Percentiles rank a stretch among this genome's conserved stretches.
These are phyloP conservation scores for Chouioia cunea DNA, from an alignment of 2,888 invertebrate genomes.

Conservation along the genomic window DNA sequence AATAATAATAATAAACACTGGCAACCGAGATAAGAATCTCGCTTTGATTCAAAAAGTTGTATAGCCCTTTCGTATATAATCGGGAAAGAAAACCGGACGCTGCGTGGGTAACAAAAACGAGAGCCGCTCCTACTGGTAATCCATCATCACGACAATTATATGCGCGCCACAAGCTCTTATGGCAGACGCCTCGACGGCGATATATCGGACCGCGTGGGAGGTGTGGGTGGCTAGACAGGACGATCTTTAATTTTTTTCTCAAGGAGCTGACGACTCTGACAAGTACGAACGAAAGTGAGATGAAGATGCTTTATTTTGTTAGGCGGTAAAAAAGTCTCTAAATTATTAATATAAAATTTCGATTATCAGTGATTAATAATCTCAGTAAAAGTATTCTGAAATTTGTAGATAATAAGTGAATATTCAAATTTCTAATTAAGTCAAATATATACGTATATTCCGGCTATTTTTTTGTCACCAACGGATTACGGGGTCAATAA, in stretches of 20 bases:
- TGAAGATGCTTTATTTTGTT: not conserved
- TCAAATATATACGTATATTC: too few species aligned
- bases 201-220: constrained; percentile 54
- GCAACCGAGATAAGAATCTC: constrained; percentile 11
- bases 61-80: constrained; percentile 16
- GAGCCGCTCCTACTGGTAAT: constrained; percentile 51
- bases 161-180: constrained; percentile 11
- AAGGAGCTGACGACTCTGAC: constrained; percentile 26
- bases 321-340: too few species aligned
- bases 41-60: constrained; percentile 16
- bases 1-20: constrained; percentile 19
- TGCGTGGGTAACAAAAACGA: constrained; percentile 35
- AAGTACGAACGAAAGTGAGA: not conserved
- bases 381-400: too few species aligned
- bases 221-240: constrained; percentile 56
- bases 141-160: constrained; percentile 63
- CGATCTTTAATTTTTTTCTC: constrained; percentile 4
- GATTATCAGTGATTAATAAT: too few species aligned
- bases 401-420: too few species aligned
- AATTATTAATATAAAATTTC: too few species aligned
- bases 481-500: constrained; percentile 36
- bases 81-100: constrained; percentile 19
- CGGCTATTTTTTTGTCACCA: too few species aligned
- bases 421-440: too few species aligned
- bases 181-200: not conserved